Percentiles rank a stretch among this genome's conserved stretches.
Evolutionary conservation across 2,797 vertebrate species (phyloP).

Genomic region (Taeniopygia guttata): DNA sequence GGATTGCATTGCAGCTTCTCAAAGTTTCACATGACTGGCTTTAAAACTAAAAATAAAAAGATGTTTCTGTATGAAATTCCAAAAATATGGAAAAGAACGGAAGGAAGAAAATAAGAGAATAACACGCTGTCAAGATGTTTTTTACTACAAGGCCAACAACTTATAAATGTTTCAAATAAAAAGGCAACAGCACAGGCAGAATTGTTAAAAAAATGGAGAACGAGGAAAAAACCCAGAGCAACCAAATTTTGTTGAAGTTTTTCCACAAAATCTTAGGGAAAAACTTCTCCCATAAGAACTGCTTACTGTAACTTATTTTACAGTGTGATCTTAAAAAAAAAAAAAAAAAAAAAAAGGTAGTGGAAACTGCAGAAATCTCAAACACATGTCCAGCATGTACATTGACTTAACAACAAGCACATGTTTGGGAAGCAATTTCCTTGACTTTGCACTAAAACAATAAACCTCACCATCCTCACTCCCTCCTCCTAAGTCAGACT

Average conservation of each 20-base stretch:
- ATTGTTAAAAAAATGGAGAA: background rate
- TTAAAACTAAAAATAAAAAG: background rate
- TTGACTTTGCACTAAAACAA: conserved; percentile 7
- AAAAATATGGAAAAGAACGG: background rate
- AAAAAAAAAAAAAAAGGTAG: background rate
- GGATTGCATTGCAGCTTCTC: background rate
- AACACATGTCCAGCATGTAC: background rate
- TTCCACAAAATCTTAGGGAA: background rate
- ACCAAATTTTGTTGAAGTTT: background rate
- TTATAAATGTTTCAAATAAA: background rate
- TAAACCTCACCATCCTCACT: background rate
- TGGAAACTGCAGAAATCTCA: conserved; percentile 22
- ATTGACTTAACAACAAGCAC: background rate
- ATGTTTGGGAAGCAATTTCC: conserved; percentile 33
- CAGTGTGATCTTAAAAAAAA: background rate
- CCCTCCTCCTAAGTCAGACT: background rate
- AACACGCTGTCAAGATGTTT: background rate
- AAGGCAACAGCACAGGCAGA: background rate
- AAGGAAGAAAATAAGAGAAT: background rate
- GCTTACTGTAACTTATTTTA: background rate
- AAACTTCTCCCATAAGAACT: background rate
- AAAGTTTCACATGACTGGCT: background rate
- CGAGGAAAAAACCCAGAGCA: background rate
- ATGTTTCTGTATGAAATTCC: background rate
- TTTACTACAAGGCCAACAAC: background rate